Conservation (phyloP, 2,113 vertebrate species). For the Siniperca chuatsi region DNA sequence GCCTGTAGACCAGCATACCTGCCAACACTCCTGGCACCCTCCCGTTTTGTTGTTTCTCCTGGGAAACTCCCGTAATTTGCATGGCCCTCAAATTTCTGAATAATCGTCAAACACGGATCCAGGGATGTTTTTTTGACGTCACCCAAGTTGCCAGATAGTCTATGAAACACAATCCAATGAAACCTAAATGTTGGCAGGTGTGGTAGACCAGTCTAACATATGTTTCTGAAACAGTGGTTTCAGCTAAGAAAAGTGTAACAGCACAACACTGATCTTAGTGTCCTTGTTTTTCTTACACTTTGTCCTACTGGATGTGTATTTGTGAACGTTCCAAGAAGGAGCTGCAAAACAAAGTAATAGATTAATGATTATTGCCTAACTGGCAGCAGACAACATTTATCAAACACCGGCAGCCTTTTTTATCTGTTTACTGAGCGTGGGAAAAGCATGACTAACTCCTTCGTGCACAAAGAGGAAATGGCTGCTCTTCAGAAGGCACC, state of each 20-base stretch:
- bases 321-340: not conserved
- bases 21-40: too few species aligned
- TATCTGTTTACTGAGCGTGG: conserved; percentile 18
- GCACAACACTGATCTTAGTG: too few species aligned
- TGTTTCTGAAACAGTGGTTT: not conserved
- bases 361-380: conserved; percentile 5
- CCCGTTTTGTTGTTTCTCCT: too few species aligned
- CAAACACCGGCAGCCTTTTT: conserved; percentile 12
- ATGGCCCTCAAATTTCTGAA: too few species aligned
- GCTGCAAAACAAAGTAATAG: not conserved
- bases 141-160: too few species aligned
- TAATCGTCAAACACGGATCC: too few species aligned
- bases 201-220: not conserved
- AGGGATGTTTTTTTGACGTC: too few species aligned
- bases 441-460: conserved; percentile 28
- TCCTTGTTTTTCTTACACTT: not conserved
- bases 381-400: not conserved
- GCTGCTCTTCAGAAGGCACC: conserved; percentile 19
- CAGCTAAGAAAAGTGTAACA: not conserved
- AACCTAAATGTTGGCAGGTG: too few species aligned
- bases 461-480: conserved; percentile 4
- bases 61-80: too few species aligned
- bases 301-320: not conserved
- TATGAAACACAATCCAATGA: too few species aligned
- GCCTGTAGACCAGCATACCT: not conserved